Evolutionary conservation across 2,888 invertebrate genomes (phyloP).

Genomic region (Cataglyphis livida): DNA sequence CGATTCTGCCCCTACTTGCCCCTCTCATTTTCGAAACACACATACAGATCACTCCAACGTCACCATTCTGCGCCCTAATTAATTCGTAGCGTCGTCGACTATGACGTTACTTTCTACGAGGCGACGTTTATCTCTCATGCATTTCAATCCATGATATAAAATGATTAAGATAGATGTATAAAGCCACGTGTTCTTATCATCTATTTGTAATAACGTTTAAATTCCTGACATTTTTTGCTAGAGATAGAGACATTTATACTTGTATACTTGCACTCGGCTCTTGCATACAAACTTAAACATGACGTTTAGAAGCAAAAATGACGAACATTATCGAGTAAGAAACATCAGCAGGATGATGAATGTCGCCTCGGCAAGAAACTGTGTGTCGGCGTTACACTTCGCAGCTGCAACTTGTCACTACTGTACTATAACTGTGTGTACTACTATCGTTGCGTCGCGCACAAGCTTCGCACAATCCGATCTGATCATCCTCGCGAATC

Average conservation of each 20-base stretch:
- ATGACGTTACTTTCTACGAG: conserved; percentile 64
- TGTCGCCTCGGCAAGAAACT: conserved; percentile 67
- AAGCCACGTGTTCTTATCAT: not conserved
- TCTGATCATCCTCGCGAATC: not conserved
- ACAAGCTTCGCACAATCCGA: conserved; percentile 80
- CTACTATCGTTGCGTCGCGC: conserved; percentile 83
- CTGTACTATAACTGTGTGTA: conserved; percentile 86
- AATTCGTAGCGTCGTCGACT: conserved; percentile 75
- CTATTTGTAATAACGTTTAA: not conserved
- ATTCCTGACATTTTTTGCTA: not conserved
- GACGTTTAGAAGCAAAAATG: not conserved
- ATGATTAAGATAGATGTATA: too few relatives aligned
- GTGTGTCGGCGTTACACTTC: conserved; percentile 82
- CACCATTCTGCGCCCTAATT: conserved; percentile 67
- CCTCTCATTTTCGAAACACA: conserved; percentile 70
- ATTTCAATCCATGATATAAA: not conserved
- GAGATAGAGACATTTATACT: not conserved
- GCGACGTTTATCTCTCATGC: conserved; percentile 41
- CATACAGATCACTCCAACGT: conserved; percentile 69
- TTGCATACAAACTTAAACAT: conserved; percentile 6
- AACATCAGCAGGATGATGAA: conserved; percentile 53
- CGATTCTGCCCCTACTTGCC: conserved; percentile 59
- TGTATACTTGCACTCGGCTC: not conserved
- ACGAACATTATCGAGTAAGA: conserved; percentile 18
- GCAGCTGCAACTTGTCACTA: conserved; percentile 86